These are phyloP conservation scores for Plagodis pulveraria DNA, from an alignment of 2,888 invertebrate genomes.

Conservation along the genomic window DNA sequence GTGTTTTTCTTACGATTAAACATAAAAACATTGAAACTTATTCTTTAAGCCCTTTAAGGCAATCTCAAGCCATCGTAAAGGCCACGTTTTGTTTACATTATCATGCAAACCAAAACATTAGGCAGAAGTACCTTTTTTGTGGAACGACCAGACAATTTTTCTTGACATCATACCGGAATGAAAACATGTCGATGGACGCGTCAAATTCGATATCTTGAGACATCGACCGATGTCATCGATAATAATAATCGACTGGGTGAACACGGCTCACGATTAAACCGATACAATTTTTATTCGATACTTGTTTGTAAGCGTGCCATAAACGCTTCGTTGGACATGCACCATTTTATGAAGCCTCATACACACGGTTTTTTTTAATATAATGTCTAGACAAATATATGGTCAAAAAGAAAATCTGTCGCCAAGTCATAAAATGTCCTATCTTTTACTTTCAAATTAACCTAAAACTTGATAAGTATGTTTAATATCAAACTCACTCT, in stretches of 20 bases:
- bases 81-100: constrained; percentile 8
- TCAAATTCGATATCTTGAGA: constrained; percentile 47
- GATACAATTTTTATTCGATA: constrained; percentile 39
- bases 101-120: constrained; percentile 12
- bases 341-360: constrained; percentile 21
- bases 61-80: background rate
- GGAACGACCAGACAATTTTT: constrained; percentile 23
- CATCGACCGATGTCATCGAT: constrained; percentile 42
- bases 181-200: constrained; percentile 48
- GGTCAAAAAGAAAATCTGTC: background rate
- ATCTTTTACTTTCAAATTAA: too few species aligned
- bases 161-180: constrained; percentile 44
- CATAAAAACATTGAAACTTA: too few species aligned
- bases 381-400: background rate
- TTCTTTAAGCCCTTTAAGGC: background rate
- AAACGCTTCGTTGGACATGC: constrained; percentile 26
- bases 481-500: too few species aligned
- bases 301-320: constrained; percentile 35
- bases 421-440: background rate
- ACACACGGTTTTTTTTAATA: constrained; percentile 7
- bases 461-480: too few species aligned
- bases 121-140: constrained; percentile 17
- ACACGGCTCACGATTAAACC: constrained; percentile 44
- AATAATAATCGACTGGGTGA: constrained; percentile 44
- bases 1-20: too few species aligned